Base-by-base conservation (phyloP, 1,140 invertebrate genomes). In the Ceratina calcarata region DNA sequence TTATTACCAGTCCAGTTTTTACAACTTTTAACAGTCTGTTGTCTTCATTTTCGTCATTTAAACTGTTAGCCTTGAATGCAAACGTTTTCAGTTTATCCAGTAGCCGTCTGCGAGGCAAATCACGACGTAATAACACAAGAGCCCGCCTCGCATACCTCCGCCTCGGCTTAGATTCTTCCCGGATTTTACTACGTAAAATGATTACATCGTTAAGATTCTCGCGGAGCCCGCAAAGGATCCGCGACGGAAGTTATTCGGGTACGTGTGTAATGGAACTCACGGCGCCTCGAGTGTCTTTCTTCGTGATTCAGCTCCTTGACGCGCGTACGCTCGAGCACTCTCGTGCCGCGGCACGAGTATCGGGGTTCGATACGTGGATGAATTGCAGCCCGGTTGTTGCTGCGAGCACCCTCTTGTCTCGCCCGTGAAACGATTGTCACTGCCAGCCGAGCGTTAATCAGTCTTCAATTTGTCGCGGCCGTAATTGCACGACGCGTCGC, bases 191-290 rank as follows among this genome's bases (percentile, higher is more conserved):
- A 75, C 82, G 79, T 84, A 76, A 83, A 83, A 85, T 69, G 81
- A 76, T 86, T 78, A 66, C 61, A 81, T 86, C 81, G 70, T 80
- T 84, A 61, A 20, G 58, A 74, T 79, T 79, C 70, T 64, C 80
- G 55, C 12, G 58, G 71, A 20, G 18, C n/a, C 57, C 65, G n/a
- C 45, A 24, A 24, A 18, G 22, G 58, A 20, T 0, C 16, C 0
- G 10, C 64, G 70, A 20, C 24, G 60, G 77, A 81, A 81, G n/a
- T 83, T 83, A 70, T 76, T 45, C 51, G 53, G 45, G 53, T 64
- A 61, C 37, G 15, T n/a, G 37, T n/a, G 16, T 27, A 70, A 37
- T n/a, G 37, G 27, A 68, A 51, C 45, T 10, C 66, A 16, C 53
- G 15, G 53, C 53, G 15, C 15, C 12, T 45, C 32, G 32, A 45